Base-by-base conservation (phyloP, 92 coral and sea anemone genomes). In the Umimayanthus chanpuru region DNA sequence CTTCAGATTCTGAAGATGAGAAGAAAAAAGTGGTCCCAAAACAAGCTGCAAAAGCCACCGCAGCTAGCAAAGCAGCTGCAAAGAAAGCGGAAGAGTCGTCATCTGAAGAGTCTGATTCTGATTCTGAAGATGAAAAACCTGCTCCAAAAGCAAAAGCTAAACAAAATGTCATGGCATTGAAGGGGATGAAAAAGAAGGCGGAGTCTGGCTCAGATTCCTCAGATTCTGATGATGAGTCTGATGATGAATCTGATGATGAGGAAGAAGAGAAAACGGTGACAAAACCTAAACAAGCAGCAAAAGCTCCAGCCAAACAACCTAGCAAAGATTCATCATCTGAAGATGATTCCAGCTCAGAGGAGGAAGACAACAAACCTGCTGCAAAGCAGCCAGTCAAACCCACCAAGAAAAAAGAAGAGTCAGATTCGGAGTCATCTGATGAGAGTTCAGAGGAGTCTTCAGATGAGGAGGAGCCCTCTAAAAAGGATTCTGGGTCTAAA, bases 201-300 rank as follows among this genome's bases (percentile, higher is more conserved):
- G 89, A 91, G 40, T 82, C 86, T 0, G 81, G 80, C 49, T 88
- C 93, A 10, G 95, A 91, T 11, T 85, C 84, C 16, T 88, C 88
- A 2, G 90, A 90, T 23, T 86, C 92, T 30, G 92, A 81, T 21
- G 85, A 81, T 15, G 81, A 43, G 5, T 43, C 70, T 11, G 81
- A 82, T n/a, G 64, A 77, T 40, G 79, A 80, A 55, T 47, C 50
- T 47, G 74, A 77, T 75, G 65, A 66, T n/a, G 90, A 86, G 29
- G 56, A 89, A 65, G 91, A 90, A 83, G 73, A 85, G 78, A 53
- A 61, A 44, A 53, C 44, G 65, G 67, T 38, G 50, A 49, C 55
- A 7, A 81, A 90, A 79, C 49, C 75, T 72, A 76, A 44, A 61
- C 88, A 81, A 82, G 70, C 86, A 9, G 65, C 66, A 18, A 88